A percentile compares a stretch with the other conserved stretches of the same genome.
Evolutionary conservation across 2,888 invertebrate genomes (phyloP).

Genomic region (Ornithoptera priamus): DNA sequence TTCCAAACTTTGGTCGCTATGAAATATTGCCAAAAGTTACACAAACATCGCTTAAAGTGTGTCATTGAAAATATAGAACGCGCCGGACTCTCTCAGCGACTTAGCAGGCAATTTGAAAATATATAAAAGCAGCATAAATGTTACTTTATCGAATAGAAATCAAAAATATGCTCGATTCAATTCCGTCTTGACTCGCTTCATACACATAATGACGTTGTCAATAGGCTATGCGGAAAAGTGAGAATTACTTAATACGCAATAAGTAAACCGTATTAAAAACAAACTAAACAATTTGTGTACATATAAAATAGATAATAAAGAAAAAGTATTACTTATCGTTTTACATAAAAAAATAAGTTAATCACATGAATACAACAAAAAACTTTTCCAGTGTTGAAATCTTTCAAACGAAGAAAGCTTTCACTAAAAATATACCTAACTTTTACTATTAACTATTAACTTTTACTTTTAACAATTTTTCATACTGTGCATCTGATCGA

Average conservation of each 20-base stretch:
- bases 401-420: too few species aligned
- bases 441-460: too few species aligned
- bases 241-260: not conserved
- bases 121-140: not conserved
- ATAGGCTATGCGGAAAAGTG: not conserved
- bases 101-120: slow-evolving; percentile 10
- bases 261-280: too few species aligned
- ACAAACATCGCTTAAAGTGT: slow-evolving; percentile 54
- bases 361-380: too few species aligned
- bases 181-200: not conserved
- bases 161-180: not conserved
- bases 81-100: slow-evolving; percentile 39
- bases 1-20: slow-evolving; percentile 50
- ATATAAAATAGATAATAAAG: too few species aligned
- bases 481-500: not conserved
- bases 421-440: too few species aligned
- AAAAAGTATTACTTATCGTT: too few species aligned
- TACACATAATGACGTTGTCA: not conserved
- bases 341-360: too few species aligned
- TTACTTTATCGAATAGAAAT: not conserved
- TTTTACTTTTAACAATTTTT: too few species aligned
- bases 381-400: too few species aligned
- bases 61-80: slow-evolving; percentile 59
- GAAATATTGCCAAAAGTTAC: slow-evolving; percentile 56
- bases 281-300: too few species aligned